A percentile compares a stretch with the other conserved stretches of the same genome.
These are phyloP conservation scores for Nysson spinosus DNA, from an alignment of 2,888 invertebrate genomes.

Conservation along the genomic window DNA sequence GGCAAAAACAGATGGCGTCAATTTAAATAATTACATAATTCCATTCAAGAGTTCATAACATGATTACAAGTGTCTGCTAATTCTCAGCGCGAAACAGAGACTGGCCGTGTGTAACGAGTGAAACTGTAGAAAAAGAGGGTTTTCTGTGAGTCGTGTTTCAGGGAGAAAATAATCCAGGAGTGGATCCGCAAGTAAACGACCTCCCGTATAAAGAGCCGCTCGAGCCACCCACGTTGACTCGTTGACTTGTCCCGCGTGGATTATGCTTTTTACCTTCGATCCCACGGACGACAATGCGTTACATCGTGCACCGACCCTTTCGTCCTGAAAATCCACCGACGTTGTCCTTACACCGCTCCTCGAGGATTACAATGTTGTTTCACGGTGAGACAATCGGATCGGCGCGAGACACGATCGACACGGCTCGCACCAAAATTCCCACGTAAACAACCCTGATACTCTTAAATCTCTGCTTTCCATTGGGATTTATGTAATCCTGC, in stretches of 20 bases:
- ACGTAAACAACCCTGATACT: slow-evolving; percentile 28
- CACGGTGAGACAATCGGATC: not conserved
- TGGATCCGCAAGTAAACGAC: slow-evolving; percentile 49
- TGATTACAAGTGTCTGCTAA: too few relatives aligned
- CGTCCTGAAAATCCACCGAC: slow-evolving; percentile 39
- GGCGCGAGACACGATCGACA: slow-evolving; percentile 22
- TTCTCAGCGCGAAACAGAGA: too few relatives aligned
- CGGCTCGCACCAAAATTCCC: slow-evolving; percentile 13
- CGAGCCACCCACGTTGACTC: slow-evolving; percentile 48
- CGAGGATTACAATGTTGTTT: slow-evolving; percentile 5
- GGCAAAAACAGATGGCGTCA: too few relatives aligned
- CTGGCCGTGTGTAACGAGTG: too few relatives aligned
- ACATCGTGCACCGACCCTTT: slow-evolving; percentile 24
- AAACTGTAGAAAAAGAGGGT: slow-evolving; percentile 6
- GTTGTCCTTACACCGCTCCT: slow-evolving; percentile 20
- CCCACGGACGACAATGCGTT: slow-evolving; percentile 52
- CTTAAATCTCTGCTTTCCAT: too few relatives aligned
- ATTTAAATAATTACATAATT: too few relatives aligned
- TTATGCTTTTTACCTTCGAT: slow-evolving; percentile 53
- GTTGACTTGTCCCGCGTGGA: slow-evolving; percentile 50
- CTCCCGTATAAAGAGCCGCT: slow-evolving; percentile 36
- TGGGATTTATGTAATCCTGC: too few relatives aligned
- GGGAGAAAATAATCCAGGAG: slow-evolving; percentile 44
- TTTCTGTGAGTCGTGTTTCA: slow-evolving; percentile 24
- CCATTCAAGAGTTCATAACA: too few relatives aligned